Evolutionary conservation across 1,140 invertebrate genomes (phyloP).

Genomic region (Magallana gigas): DNA sequence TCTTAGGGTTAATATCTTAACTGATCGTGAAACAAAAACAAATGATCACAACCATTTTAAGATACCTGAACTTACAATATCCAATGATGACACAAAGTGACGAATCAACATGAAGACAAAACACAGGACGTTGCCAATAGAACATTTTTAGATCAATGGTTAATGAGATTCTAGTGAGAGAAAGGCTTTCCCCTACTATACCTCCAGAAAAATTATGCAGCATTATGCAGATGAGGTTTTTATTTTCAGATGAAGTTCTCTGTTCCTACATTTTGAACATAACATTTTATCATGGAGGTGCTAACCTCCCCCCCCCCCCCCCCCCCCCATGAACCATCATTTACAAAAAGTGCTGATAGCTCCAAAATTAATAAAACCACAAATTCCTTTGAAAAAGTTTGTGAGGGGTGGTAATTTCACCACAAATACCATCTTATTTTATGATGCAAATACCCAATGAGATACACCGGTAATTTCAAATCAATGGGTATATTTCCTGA

Average conservation of each 20-base stretch:
- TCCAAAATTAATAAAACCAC: too few relatives aligned
- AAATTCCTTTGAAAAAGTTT: too few relatives aligned
- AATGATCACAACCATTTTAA: slow-evolving; percentile 22
- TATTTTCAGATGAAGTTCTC: not conserved
- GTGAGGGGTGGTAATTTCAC: too few relatives aligned
- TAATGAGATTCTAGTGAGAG: slow-evolving; percentile 6
- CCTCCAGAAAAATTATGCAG: not conserved
- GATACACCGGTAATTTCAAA: too few relatives aligned
- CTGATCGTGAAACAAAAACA: not conserved
- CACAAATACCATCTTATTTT: too few relatives aligned
- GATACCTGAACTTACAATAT: slow-evolving; percentile 27
- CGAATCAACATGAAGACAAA: not conserved
- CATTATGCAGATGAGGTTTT: not conserved
- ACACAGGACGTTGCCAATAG: not conserved
- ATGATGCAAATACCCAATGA: too few relatives aligned
- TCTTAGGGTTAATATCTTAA: not conserved
- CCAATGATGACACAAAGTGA: not conserved
- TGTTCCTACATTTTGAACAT: not conserved
- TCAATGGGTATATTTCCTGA: too few relatives aligned
- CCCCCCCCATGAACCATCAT: not conserved
- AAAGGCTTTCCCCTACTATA: not conserved
- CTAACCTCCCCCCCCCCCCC: not conserved
- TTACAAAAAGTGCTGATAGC: too few relatives aligned
- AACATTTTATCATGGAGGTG: not conserved
- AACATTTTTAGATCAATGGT: not conserved